Conservation (phyloP, 2,113 vertebrate species). For the Nerophis ophidion region DNA sequence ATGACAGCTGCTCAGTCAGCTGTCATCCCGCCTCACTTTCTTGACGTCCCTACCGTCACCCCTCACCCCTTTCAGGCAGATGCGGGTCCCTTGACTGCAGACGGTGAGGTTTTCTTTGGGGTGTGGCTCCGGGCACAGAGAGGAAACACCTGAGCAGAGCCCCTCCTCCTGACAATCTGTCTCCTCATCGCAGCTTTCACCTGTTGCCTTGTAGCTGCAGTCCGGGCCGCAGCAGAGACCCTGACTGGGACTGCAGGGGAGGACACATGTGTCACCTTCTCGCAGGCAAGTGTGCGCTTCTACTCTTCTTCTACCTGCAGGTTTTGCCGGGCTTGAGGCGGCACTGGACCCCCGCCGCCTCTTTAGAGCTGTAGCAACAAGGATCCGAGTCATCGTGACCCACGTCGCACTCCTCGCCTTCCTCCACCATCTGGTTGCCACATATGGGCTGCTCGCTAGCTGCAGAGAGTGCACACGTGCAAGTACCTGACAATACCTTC, state of each 20-base stretch:
- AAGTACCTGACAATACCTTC: not conserved
- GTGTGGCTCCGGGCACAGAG: conserved; percentile 57
- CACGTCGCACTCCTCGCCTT: conserved; percentile 76
- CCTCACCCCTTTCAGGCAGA: conserved; percentile 77
- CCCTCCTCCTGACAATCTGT: conserved; percentile 66
- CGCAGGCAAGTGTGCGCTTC: not conserved
- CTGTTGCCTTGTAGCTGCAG: conserved; percentile 58
- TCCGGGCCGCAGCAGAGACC: conserved; percentile 69
- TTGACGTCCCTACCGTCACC: no score
- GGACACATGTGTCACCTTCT: not conserved
- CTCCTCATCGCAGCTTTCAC: conserved; percentile 61
- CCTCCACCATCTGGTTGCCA: conserved; percentile 77
- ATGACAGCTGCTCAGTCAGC: no score
- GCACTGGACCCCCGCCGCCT: conserved; percentile 60
- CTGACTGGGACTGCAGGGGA: conserved; percentile 69
- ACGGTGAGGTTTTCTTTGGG: conserved; percentile 71
- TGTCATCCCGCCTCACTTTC: no score
- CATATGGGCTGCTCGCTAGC: conserved; percentile 77
- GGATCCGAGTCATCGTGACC: conserved; percentile 62
- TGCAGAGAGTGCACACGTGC: conserved; percentile 31
- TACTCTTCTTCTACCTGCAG: conserved; percentile 72
- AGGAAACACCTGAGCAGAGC: conserved; percentile 62
- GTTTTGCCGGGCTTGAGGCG: conserved; percentile 63
- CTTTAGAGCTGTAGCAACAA: conserved; percentile 72
- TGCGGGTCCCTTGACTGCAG: conserved; percentile 67